Base-by-base conservation (phyloP, 2,113 vertebrate species). In the Aplodontia rufa region DNA sequence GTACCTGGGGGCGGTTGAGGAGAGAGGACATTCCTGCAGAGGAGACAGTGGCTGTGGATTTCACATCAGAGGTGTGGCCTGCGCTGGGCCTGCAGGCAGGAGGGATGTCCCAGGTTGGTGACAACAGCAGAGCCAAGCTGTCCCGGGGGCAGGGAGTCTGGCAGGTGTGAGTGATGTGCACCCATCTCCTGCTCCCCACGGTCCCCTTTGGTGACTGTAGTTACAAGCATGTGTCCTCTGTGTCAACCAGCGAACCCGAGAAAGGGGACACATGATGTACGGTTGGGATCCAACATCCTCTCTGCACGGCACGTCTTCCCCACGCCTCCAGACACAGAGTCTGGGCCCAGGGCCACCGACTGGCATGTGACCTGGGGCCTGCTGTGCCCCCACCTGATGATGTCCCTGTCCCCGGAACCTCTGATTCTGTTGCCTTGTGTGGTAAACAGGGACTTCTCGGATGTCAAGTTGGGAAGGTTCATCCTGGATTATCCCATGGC, bases 161-260 rank as follows among this genome's bases (percentile, higher is more conserved):
- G 82, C 58, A 8, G 5, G 6, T 24, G 5, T 3, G 53, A 62
- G 64, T 16, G 5, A 4, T 1, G 26, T 4, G 12, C 12, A 11
- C 32, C 30, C 26, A 5, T 32, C 47, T 53, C 60, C 42, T 4
- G n/a, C 32, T 60, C 3, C 3, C 9, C 32, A 35, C 4, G 26
- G 19, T 14, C 62, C 22, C 37, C 74, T 58, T 78, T 17, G 1
- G 24, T 22, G 24, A 35, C 22, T 0, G 12, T 10, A 60, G 51
- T 49, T 51, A n/a, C 30, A 14, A 35, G 66, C 32, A 26, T 2
- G 22, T 5, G 0, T 1, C 14, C 22, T 82, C 16, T 37, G 40
- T 55, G 11, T 35, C 17, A 82, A 69, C 17, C 10, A 37, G 12
- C 45, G 45, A 49, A 49, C 28, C 12, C 55, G 14, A 1, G 47